Percentiles rank a stretch among this genome's conserved stretches.
phyloP scores from a whole-genome alignment of 1,140 invertebrate species.

The Zaprionus ghesquierei region DNA sequence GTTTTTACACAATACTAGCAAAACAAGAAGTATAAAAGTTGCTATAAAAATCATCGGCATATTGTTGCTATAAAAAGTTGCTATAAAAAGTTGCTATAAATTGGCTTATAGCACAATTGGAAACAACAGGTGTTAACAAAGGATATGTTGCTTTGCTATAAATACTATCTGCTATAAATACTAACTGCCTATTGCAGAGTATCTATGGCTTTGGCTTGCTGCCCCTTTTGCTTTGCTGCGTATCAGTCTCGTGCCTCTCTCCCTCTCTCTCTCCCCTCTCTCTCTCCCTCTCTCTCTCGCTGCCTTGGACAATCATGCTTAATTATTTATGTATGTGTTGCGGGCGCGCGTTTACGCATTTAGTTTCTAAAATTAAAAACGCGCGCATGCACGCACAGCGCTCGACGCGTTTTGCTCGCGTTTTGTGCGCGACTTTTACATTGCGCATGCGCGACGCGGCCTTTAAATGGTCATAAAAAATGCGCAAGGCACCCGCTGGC shows the following conservation, averaged over 20 bases:
- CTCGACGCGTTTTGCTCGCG: slow-evolving; percentile 54
- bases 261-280: background rate
- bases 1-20: background rate
- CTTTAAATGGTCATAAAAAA: slow-evolving; percentile 64
- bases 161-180: too few species aligned
- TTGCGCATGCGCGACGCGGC: slow-evolving; percentile 63
- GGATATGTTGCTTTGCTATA: too few species aligned
- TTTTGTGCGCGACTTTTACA: slow-evolving; percentile 36
- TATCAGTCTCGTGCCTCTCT: background rate
- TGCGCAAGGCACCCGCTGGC: slow-evolving; percentile 40
- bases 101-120: background rate
- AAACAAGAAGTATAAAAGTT: background rate
- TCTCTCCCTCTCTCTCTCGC: background rate
- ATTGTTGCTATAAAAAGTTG: too few species aligned
- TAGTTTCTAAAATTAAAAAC: slow-evolving; percentile 57
- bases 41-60: too few species aligned
- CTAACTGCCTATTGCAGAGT: too few species aligned
- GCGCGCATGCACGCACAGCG: slow-evolving; percentile 35
- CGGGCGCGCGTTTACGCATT: slow-evolving; percentile 55
- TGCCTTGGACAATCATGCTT: slow-evolving; percentile 3
- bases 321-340: slow-evolving; percentile 69
- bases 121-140: too few species aligned
- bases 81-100: background rate
- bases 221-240: too few species aligned
- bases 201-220: too few species aligned